phyloP scores from a whole-genome alignment of 2,113 vertebrate species.

The Sisor rabdophorus region DNA sequence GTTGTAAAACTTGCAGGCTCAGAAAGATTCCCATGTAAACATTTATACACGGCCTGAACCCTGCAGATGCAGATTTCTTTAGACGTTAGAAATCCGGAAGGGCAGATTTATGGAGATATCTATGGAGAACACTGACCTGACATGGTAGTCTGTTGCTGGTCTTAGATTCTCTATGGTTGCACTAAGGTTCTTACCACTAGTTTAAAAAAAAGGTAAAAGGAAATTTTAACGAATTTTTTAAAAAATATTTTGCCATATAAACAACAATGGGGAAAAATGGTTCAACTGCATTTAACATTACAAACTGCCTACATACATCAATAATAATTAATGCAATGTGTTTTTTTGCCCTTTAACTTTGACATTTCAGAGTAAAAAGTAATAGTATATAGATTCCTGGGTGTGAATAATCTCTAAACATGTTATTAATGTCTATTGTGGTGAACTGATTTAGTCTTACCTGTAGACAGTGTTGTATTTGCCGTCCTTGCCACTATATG shows the following conservation, averaged over 20 bases:
- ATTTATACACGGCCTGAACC: conserved; percentile 82
- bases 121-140: conserved; percentile 74
- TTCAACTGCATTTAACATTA: background rate
- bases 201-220: conserved; percentile 12
- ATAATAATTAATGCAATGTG: background rate
- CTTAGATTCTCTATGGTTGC: conserved; percentile 86
- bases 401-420: background rate
- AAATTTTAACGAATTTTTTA: background rate
- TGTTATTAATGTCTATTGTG: background rate
- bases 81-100: background rate
- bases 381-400: background rate
- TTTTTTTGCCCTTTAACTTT: background rate
- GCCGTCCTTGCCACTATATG: conserved; percentile 83
- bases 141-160: conserved; percentile 93
- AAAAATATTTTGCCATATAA: background rate
- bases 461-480: conserved; percentile 81
- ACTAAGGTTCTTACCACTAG: conserved; percentile 84
- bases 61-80: conserved; percentile 57
- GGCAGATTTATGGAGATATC: no score
- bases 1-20: conserved; percentile 89
- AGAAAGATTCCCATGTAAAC: conserved; percentile 83
- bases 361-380: background rate
- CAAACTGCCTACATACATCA: background rate
- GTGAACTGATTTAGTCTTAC: conserved; percentile 60
- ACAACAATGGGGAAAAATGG: background rate